Conservation (phyloP, 2,888 invertebrate genomes). For the Apotomis betuletana region DNA sequence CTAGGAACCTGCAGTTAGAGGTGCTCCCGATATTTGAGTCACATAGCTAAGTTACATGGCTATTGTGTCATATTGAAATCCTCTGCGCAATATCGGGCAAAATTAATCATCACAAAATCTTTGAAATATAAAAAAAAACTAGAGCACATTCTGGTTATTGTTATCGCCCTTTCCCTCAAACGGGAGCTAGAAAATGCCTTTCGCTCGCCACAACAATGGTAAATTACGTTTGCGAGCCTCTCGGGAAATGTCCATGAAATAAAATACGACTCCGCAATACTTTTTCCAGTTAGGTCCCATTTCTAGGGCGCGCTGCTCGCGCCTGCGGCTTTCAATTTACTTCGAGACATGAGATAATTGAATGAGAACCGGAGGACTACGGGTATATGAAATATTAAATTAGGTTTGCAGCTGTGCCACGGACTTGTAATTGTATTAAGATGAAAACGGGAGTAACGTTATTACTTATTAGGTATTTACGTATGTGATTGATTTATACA, state of each 20-base stretch:
- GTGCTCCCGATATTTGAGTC: too few relatives aligned
- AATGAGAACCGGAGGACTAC: slow-evolving; percentile 11
- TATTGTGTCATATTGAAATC: too few relatives aligned
- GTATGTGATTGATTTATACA: too few relatives aligned
- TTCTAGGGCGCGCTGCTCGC: background rate
- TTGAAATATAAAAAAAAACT: background rate
- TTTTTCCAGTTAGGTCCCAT: slow-evolving; percentile 13
- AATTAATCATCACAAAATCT: too few relatives aligned
- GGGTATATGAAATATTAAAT: background rate
- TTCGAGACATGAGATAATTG: slow-evolving; percentile 18
- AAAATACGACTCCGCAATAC: slow-evolving; percentile 11
- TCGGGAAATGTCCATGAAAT: slow-evolving; percentile 22
- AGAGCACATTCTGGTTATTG: background rate
- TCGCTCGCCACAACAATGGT: background rate
- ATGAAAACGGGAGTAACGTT: too few relatives aligned
- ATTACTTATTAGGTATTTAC: too few relatives aligned
- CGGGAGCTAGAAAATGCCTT: background rate
- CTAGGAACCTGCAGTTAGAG: too few relatives aligned
- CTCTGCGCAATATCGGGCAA: too few relatives aligned
- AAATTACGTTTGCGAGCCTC: slow-evolving; percentile 9
- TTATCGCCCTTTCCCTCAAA: background rate
- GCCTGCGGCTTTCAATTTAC: slow-evolving; percentile 27
- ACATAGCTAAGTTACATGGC: too few relatives aligned
- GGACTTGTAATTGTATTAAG: background rate
- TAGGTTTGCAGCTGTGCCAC: background rate